These are phyloP conservation scores for Arizona elegans DNA, from an alignment of 2,113 vertebrate genomes.

Conservation along the genomic window DNA sequence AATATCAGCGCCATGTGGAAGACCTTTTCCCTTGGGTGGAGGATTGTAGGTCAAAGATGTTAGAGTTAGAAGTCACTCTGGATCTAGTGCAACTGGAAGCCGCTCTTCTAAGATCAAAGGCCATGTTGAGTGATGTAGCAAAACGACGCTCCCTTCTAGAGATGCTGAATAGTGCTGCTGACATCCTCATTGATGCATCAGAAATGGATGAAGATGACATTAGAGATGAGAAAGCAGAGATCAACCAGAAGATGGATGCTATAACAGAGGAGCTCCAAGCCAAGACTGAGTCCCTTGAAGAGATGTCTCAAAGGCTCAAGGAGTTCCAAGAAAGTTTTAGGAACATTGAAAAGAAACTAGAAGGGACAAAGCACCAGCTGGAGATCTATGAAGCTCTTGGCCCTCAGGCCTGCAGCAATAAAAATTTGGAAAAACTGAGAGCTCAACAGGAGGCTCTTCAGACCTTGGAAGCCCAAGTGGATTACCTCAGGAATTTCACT, in stretches of 20 bases:
- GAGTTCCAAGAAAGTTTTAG: constrained; percentile 93
- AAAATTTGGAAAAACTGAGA: constrained; percentile 91
- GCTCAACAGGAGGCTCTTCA: constrained; percentile 86
- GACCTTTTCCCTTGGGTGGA: constrained; percentile 87
- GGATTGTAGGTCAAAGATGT: constrained; percentile 78
- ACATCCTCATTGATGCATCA: constrained; percentile 87
- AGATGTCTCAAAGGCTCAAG: constrained; percentile 87
- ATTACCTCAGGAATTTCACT: constrained; percentile 88
- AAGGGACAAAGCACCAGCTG: constrained; percentile 90
- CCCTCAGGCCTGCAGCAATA: constrained; percentile 91
- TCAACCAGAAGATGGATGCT: constrained; percentile 85
- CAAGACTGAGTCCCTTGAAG: constrained; percentile 84
- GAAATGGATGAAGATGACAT: constrained; percentile 86
- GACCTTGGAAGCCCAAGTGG: constrained; percentile 85
- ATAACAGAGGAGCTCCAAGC: constrained; percentile 82
- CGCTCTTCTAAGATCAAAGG: constrained; percentile 79
- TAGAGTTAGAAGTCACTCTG: constrained; percentile 78
- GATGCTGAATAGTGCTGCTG: constrained; percentile 85
- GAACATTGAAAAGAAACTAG: constrained; percentile 89
- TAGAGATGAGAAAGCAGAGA: constrained; percentile 86
- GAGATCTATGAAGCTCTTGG: constrained; percentile 94
- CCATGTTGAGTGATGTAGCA: constrained; percentile 84
- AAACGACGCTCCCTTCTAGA: constrained; percentile 85
- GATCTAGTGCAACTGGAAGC: constrained; percentile 82
- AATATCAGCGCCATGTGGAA: constrained; percentile 80